Evolutionary conservation across 2,888 invertebrate genomes (phyloP).

Genomic region (Coecobrya sp.): DNA sequence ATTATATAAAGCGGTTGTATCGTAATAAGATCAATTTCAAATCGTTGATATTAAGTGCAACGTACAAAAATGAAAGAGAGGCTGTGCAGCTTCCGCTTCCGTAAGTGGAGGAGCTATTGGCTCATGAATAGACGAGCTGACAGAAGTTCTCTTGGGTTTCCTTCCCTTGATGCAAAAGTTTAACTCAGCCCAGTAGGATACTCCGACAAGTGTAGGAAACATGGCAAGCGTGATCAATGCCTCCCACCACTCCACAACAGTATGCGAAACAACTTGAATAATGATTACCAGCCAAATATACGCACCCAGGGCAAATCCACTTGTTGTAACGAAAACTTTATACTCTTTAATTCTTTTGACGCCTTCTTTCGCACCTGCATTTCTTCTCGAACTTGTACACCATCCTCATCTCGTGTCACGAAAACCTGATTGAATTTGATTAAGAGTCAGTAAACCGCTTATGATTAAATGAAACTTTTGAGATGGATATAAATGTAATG

Average conservation of each 20-base stretch:
- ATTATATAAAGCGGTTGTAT: too few species aligned
- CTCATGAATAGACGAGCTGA: conserved; percentile 33
- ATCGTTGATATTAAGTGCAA: not conserved
- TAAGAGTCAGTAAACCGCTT: not conserved
- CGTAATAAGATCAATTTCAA: too few species aligned
- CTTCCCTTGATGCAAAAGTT: conserved; percentile 87
- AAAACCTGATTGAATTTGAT: not conserved
- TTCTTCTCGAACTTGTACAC: conserved; percentile 88
- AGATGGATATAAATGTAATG: not conserved
- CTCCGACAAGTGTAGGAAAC: conserved; percentile 89
- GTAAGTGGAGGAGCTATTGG: not conserved
- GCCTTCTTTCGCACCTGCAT: conserved; percentile 88
- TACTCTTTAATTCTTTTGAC: conserved; percentile 88
- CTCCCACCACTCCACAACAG: conserved; percentile 89
- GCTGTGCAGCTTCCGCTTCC: conserved; percentile 28
- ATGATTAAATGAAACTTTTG: not conserved
- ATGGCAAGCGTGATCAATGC: conserved; percentile 89
- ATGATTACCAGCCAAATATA: conserved; percentile 90
- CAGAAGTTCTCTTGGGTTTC: not conserved
- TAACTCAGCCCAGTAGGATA: conserved; percentile 89
- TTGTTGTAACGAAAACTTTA: conserved; percentile 88
- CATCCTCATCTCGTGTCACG: conserved; percentile 37
- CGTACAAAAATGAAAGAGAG: conserved; percentile 64
- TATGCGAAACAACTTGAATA: conserved; percentile 87
- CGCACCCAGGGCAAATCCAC: conserved; percentile 89